These are phyloP conservation scores for Pectinophora gossypiella DNA, from an alignment of 1,140 invertebrate species.

Conservation along the genomic window DNA sequence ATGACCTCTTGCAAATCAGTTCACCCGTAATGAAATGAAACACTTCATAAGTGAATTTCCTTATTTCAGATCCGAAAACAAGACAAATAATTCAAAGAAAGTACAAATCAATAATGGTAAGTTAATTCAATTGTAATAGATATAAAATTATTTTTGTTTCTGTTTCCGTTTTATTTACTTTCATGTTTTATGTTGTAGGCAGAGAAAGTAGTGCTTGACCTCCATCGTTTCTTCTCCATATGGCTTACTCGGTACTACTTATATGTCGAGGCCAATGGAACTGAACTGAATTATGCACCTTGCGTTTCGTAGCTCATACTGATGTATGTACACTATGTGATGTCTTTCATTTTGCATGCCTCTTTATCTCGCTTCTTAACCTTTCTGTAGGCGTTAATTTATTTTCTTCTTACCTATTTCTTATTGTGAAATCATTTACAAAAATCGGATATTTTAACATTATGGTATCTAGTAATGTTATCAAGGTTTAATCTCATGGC, in stretches of 20 bases:
- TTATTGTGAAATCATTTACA: no score
- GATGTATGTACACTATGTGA: constrained; percentile 58
- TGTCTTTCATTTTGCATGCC: constrained; percentile 45
- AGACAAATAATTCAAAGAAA: constrained; percentile 96
- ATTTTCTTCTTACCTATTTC: no score
- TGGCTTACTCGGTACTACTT: constrained; percentile 61
- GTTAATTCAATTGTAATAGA: constrained; percentile 42
- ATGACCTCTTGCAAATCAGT: background rate
- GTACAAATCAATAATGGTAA: constrained; percentile 99
- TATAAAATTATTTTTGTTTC: constrained; percentile 16
- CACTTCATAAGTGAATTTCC: no score
- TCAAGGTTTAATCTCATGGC: no score
- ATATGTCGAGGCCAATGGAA: constrained; percentile 52
- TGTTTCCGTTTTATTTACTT: constrained; percentile 36
- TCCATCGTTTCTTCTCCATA: constrained; percentile 71
- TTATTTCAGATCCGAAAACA: constrained; percentile 95
- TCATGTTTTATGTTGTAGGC: constrained; percentile 67
- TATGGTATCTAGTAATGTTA: no score
- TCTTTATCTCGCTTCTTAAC: constrained; percentile 17
- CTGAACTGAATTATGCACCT: constrained; percentile 52
- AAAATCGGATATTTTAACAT: no score
- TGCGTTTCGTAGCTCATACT: constrained; percentile 54
- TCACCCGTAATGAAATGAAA: no score
- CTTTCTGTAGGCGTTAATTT: no score
- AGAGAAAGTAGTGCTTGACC: constrained; percentile 72